phyloP scores from a whole-genome alignment of 2,888 invertebrate species.

The Phrixothrix hirtus region DNA sequence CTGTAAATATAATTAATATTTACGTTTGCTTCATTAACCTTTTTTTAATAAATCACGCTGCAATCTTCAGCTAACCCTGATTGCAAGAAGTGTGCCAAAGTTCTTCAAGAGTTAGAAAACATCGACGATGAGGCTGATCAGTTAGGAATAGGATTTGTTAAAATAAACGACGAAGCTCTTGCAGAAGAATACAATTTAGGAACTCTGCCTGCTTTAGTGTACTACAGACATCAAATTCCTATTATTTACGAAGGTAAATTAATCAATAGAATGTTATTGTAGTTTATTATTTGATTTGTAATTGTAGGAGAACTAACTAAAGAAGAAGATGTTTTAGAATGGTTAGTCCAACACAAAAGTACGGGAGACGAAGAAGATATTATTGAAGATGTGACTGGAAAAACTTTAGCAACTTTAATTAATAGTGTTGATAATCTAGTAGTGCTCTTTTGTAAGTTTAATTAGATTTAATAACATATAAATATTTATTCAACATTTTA shows the following conservation, averaged over 20 bases:
- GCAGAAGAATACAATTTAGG: conserved; percentile 93
- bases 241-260: conserved; percentile 87
- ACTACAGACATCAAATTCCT: conserved; percentile 92
- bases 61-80: conserved; percentile 79
- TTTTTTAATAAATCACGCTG: background rate
- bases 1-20: background rate
- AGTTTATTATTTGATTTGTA: too few species aligned
- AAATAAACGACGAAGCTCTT: conserved; percentile 87
- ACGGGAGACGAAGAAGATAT: conserved; percentile 93
- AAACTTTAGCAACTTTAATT: conserved; percentile 84
- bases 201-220: conserved; percentile 83
- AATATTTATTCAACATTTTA: too few species aligned
- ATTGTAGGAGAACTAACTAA: conserved; percentile 83
- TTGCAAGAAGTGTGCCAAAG: conserved; percentile 90
- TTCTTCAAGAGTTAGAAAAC: conserved; percentile 87
- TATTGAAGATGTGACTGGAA: conserved; percentile 91
- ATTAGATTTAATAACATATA: too few species aligned
- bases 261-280: too few species aligned
- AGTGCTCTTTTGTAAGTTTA: conserved; percentile 85
- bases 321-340: conserved; percentile 91
- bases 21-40: background rate
- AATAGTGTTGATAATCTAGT: conserved; percentile 89
- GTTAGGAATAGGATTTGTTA: conserved; percentile 91
- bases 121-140: conserved; percentile 95
- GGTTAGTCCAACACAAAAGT: conserved; percentile 91